Evolutionary conservation across 2,113 vertebrate genomes (phyloP).

Genomic region (Microcebus tavaratra): DNA sequence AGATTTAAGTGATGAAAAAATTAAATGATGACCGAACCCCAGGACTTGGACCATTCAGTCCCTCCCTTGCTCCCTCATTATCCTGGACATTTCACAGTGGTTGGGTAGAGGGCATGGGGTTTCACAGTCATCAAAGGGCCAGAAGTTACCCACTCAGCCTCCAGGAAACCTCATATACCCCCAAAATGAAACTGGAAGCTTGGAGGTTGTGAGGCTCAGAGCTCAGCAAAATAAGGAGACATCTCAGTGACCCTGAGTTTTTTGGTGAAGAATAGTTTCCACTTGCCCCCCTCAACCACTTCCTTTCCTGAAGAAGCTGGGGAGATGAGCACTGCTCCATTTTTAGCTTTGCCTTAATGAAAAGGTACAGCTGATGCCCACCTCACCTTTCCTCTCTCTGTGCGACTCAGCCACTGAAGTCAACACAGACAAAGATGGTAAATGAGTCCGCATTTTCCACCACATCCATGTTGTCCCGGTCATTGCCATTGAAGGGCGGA

Average conservation of each 20-base stretch:
- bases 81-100: not conserved
- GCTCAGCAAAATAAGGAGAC: not conserved
- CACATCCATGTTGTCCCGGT: not conserved
- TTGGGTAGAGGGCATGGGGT: too few relatives aligned
- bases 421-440: not conserved
- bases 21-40: not conserved
- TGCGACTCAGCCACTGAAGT: not conserved
- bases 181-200: not conserved
- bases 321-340: not conserved
- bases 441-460: not conserved
- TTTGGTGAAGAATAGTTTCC: not conserved
- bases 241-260: not conserved
- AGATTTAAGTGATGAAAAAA: slow-evolving; percentile 75
- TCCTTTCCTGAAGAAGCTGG: not conserved
- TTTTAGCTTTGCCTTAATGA: not conserved
- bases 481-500: not conserved
- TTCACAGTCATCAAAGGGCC: not conserved
- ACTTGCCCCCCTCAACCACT: not conserved
- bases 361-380: not conserved
- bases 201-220: not conserved
- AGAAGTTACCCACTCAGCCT: not conserved
- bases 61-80: not conserved
- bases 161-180: not conserved
- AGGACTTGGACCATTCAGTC: not conserved
- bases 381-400: not conserved